phyloP scores from a whole-genome alignment of 2,797 vertebrate genomes.

The Cottoperca gobio region DNA sequence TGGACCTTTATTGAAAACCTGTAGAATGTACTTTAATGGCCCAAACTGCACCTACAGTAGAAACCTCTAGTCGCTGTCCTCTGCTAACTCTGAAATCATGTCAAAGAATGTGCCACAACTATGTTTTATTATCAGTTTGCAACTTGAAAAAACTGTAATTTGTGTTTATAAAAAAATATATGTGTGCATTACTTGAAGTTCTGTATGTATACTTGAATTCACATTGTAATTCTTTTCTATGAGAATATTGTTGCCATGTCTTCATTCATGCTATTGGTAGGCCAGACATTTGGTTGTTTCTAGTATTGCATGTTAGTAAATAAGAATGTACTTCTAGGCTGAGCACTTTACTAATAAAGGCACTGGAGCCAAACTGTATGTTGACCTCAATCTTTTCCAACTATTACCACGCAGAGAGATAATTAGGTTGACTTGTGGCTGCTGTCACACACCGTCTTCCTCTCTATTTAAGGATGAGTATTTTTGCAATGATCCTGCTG shows the following conservation, averaged over 20 bases:
- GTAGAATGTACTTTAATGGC: constrained; percentile 66
- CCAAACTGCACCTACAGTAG: constrained; percentile 48
- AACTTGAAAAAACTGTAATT: constrained; percentile 74
- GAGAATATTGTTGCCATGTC: constrained; percentile 73
- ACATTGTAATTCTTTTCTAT: constrained; percentile 71
- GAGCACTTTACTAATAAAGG: constrained; percentile 88
- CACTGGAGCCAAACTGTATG: constrained; percentile 70
- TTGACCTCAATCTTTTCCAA: constrained; percentile 26
- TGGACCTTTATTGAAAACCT: constrained; percentile 52
- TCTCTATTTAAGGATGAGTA: constrained; percentile 18
- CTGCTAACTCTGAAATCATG: constrained; percentile 65
- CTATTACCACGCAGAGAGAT: constrained; percentile 8
- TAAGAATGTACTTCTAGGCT: constrained; percentile 86
- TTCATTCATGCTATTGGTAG: constrained; percentile 76
- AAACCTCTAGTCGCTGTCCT: constrained; percentile 45
- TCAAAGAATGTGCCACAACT: constrained; percentile 75
- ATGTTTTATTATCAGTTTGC: constrained; percentile 66
- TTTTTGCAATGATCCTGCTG: constrained; percentile 17
- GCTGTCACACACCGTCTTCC: not conserved
- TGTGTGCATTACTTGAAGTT: constrained; percentile 82
- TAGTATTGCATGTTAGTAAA: constrained; percentile 86
- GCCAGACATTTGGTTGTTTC: constrained; percentile 79
- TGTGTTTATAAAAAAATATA: constrained; percentile 67
- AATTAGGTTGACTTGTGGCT: not conserved
- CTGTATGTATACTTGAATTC: constrained; percentile 82